Conservation (phyloP, 2,797 vertebrate genomes). For the Neosalanx taihuensis region DNA sequence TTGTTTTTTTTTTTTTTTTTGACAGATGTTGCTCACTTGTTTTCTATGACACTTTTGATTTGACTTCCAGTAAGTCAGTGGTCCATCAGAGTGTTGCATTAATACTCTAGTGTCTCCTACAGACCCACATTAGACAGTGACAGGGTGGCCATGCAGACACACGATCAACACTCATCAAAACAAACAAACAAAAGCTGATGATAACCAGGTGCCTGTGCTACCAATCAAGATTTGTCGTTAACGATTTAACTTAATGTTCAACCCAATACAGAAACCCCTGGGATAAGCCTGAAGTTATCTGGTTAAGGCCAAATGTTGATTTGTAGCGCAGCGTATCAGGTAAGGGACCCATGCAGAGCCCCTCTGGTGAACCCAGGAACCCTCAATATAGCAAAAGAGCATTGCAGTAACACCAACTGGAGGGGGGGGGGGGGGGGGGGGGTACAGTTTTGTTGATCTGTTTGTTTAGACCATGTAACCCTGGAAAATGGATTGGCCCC, state of each 20-base stretch:
- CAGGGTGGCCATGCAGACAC: conserved; percentile 21
- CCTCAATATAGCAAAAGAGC: conserved; percentile 23
- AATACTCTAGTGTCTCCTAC: neutral
- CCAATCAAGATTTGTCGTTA: too few species aligned
- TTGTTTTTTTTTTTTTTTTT: conserved; percentile 32
- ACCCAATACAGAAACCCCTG: too few species aligned
- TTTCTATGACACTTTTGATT: conserved; percentile 36
- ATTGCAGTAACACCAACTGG: conserved; percentile 59
- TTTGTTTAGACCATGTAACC: conserved; percentile 32
- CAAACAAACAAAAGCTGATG: conserved; percentile 40
- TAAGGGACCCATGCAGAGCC: conserved; percentile 42
- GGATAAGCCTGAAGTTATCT: too few species aligned
- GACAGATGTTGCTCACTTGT: neutral
- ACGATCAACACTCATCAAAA: conserved; percentile 34
- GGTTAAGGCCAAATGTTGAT: too few species aligned
- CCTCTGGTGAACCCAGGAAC: neutral
- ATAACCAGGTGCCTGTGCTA: conserved; percentile 49
- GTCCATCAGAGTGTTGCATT: conserved; percentile 19
- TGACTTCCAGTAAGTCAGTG: conserved; percentile 24
- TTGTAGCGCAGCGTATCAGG: conserved; percentile 20
- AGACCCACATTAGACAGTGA: conserved; percentile 12
- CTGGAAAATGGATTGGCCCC: conserved; percentile 8
- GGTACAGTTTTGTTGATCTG: conserved; percentile 51
- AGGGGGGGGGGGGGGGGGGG: conserved; percentile 33
- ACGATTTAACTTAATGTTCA: too few species aligned